These are phyloP conservation scores for Tyrophagus putrescentiae DNA, from an alignment of 1,140 invertebrate genomes.

Conservation along the genomic window DNA sequence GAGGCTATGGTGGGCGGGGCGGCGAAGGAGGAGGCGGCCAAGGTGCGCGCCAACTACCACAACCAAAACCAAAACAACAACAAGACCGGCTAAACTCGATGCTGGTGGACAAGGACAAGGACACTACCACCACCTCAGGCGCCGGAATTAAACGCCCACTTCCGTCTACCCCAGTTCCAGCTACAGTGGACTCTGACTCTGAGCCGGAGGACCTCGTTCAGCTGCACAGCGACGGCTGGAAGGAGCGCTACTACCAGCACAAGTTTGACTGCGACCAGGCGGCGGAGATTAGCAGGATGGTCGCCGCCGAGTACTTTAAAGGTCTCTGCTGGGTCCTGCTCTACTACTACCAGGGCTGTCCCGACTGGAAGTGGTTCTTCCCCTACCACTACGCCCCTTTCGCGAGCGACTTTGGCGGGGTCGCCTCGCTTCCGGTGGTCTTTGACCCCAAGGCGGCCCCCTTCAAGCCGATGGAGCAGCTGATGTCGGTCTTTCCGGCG, in stretches of 20 bases:
- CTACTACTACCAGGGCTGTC: slow-evolving; percentile 98
- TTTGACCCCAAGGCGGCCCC: slow-evolving; percentile 79
- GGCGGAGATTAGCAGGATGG: slow-evolving; percentile 67
- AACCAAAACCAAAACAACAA: neutral
- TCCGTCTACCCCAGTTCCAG: no score
- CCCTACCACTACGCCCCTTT: slow-evolving; percentile 99
- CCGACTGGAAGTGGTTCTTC: slow-evolving; percentile 99
- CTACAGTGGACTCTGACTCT: slow-evolving; percentile 37
- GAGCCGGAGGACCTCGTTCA: slow-evolving; percentile 80
- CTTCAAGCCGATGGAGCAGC: slow-evolving; percentile 89
- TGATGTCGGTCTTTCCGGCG: slow-evolving; percentile 98
- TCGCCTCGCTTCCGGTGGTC: slow-evolving; percentile 61
- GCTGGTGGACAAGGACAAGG: slow-evolving; percentile 16
- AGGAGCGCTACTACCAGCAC: slow-evolving; percentile 88
- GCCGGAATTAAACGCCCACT: neutral
- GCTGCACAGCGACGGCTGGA: slow-evolving; percentile 94
- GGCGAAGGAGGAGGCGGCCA: slow-evolving; percentile 7
- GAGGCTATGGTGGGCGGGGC: slow-evolving; percentile 4
- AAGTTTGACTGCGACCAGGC: slow-evolving; percentile 62
- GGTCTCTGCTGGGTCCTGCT: slow-evolving; percentile 94
- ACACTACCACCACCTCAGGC: neutral
- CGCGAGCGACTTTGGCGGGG: slow-evolving; percentile 93
- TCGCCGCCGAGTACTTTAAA: slow-evolving; percentile 70
- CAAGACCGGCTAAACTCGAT: slow-evolving; percentile 20
- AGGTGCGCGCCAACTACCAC: neutral